phyloP scores from a whole-genome alignment of 1,140 invertebrate species.

The Chironomus tepperi region DNA sequence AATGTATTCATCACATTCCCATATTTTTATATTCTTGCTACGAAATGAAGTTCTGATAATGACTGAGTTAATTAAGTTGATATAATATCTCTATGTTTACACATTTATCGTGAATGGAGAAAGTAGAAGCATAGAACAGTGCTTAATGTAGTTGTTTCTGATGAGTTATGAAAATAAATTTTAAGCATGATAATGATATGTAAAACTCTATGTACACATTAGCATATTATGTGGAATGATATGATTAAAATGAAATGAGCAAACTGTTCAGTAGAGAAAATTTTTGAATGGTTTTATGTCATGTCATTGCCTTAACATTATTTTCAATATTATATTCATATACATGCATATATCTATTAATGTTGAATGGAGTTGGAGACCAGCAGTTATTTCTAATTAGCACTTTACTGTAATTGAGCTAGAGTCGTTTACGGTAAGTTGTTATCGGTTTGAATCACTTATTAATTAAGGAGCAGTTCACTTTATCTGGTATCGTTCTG shows the following conservation, averaged over 20 bases:
- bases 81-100: background rate
- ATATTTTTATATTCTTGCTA: too few relatives aligned
- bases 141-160: background rate
- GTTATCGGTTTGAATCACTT: too few relatives aligned
- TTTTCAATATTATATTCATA: too few relatives aligned
- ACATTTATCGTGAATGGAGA: background rate
- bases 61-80: background rate
- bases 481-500: too few relatives aligned
- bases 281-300: conserved; percentile 1
- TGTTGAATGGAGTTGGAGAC: too few relatives aligned
- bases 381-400: too few relatives aligned
- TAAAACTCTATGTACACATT: conserved; percentile 7
- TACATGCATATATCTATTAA: too few relatives aligned
- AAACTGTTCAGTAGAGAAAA: too few relatives aligned
- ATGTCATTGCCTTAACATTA: background rate
- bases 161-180: conserved; percentile 14
- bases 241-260: too few relatives aligned
- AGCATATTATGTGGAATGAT: background rate
- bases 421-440: too few relatives aligned
- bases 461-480: too few relatives aligned
- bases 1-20: background rate
- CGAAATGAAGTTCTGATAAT: conserved; percentile 9
- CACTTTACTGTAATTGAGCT: too few relatives aligned
- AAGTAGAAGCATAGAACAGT: background rate
- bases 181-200: conserved; percentile 7